Percentiles rank a stretch among this genome's conserved stretches.
phyloP scores from a whole-genome alignment of 2,113 vertebrate genomes.

The Campylorhamphus procurvoides region DNA sequence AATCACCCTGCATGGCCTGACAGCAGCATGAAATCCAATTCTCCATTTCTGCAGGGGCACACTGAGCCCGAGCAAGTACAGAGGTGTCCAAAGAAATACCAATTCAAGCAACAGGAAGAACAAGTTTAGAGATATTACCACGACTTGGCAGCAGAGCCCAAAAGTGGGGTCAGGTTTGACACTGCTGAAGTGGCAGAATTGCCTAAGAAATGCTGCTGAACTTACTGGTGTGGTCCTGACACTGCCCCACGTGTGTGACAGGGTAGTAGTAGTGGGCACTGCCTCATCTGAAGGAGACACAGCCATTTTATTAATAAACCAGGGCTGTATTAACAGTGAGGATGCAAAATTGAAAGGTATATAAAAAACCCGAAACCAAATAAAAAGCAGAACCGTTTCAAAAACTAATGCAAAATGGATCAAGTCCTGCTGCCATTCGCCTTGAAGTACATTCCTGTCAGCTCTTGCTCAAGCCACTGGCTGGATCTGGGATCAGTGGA shows the following conservation, averaged over 20 bases:
- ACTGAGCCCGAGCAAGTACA: background rate
- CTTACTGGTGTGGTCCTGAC: background rate
- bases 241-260: background rate
- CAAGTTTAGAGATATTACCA: background rate
- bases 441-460: background rate
- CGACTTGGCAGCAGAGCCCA: background rate
- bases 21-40: background rate
- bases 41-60: background rate
- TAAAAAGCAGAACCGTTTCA: background rate
- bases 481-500: background rate
- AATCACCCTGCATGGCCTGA: background rate
- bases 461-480: background rate
- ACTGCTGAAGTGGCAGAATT: background rate
- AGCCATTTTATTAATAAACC: background rate
- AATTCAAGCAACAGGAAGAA: background rate
- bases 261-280: background rate
- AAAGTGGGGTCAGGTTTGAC: background rate
- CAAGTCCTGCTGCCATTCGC: background rate
- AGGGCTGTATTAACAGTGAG: background rate
- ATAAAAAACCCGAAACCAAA: background rate
- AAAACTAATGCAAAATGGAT: background rate
- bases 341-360: background rate
- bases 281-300: background rate
- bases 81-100: background rate
- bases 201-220: background rate